Percentiles rank a stretch among this genome's conserved stretches.
Conservation (phyloP, 2,888 invertebrate species). For the Dioctria rufipes region DNA sequence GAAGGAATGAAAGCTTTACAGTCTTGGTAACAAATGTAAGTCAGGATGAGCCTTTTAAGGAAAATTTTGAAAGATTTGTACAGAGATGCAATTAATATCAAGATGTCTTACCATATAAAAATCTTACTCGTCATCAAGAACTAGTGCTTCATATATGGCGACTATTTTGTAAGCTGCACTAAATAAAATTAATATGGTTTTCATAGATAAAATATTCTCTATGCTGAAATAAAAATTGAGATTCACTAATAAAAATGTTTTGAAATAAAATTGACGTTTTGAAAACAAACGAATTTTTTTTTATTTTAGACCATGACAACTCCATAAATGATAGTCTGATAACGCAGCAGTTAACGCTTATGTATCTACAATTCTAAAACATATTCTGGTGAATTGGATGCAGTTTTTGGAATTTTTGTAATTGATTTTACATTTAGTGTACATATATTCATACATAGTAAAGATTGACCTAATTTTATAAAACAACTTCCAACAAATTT, state of each 20-base stretch:
- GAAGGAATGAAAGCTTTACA: not conserved
- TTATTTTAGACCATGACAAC: no score
- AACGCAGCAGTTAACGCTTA: no score
- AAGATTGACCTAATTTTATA: no score
- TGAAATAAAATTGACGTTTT: not conserved
- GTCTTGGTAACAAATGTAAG: slow-evolving; percentile 3
- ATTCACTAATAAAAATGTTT: slow-evolving; percentile 21
- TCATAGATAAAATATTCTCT: no score
- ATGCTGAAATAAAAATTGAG: not conserved
- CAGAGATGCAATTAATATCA: not conserved
- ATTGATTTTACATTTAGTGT: no score
- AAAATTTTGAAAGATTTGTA: not conserved
- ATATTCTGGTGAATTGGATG: no score
- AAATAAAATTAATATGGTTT: not conserved
- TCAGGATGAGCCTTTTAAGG: slow-evolving; percentile 30
- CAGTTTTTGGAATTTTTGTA: no score
- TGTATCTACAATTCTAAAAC: no score
- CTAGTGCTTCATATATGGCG: slow-evolving; percentile 13
- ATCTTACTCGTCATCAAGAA: slow-evolving; percentile 27
- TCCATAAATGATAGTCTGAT: no score
- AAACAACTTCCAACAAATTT: no score
- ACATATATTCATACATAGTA: no score
- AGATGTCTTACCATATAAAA: slow-evolving; percentile 29
- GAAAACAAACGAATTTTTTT: no score
- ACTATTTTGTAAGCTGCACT: not conserved